Conservation (phyloP, 92 coral and sea anemone species). For the Parazoanthus darwini region DNA sequence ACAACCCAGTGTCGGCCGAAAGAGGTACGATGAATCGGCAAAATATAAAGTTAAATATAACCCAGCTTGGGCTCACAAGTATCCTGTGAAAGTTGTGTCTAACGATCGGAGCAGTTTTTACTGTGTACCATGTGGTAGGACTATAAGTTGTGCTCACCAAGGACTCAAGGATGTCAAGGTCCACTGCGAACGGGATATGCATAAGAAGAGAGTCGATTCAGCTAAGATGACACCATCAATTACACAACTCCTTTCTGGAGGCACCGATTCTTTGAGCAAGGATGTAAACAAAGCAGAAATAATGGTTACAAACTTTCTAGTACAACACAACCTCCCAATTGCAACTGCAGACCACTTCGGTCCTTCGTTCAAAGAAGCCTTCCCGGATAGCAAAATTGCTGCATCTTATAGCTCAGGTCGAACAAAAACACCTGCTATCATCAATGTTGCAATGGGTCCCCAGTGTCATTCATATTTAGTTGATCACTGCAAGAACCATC, state of each 20-base stretch:
- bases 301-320: conserved; percentile 51
- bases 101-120: neutral
- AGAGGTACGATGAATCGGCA: neutral
- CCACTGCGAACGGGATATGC: conserved; percentile 34
- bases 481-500: conserved; percentile 57
- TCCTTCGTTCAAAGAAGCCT: conserved; percentile 46
- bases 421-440: conserved; percentile 49
- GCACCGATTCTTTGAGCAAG: neutral
- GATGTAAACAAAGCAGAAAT: conserved; percentile 41
- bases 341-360: conserved; percentile 45
- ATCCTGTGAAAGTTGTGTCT: neutral
- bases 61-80: neutral
- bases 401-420: conserved; percentile 50
- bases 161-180: conserved; percentile 48
- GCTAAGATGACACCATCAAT: conserved; percentile 37
- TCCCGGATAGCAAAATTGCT: conserved; percentile 56
- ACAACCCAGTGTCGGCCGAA: too few relatives aligned
- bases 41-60: neutral
- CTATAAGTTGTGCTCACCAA: conserved; percentile 44
- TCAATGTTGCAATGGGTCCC: conserved; percentile 52
- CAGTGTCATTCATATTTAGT: conserved; percentile 41
- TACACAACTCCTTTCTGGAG: conserved; percentile 22
- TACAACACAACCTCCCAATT: conserved; percentile 51
- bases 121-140: conserved; percentile 56
- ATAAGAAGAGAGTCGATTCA: conserved; percentile 33